phyloP scores from a whole-genome alignment of 2,888 invertebrate species.

The Tenthredo notha region DNA sequence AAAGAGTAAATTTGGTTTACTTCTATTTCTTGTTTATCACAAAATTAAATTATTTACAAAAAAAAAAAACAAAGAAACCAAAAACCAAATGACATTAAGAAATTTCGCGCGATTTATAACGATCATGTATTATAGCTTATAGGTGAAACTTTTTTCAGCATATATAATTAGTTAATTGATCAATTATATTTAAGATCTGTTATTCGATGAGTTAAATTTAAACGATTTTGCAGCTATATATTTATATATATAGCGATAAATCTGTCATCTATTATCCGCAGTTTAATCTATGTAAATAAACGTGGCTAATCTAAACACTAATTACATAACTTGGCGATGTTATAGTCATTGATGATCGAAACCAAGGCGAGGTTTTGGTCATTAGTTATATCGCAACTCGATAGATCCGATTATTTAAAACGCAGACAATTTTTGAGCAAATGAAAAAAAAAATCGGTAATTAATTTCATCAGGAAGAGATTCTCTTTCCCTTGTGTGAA shows the following conservation, averaged over 20 bases:
- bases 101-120: no score
- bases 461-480: neutral
- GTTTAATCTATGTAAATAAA: constrained; percentile 11
- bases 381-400: neutral
- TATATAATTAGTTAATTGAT: neutral
- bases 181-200: neutral
- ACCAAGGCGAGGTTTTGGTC: neutral
- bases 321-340: neutral
- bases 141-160: neutral
- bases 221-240: neutral
- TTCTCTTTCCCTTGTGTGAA: neutral
- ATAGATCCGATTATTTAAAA: neutral
- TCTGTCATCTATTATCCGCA: neutral
- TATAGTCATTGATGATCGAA: neutral
- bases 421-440: neutral
- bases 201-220: neutral
- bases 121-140: no score
- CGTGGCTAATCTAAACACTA: neutral
- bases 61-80: neutral
- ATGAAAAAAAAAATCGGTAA: neutral
- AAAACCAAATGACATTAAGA: neutral
- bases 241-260: neutral
- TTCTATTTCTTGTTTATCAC: neutral
- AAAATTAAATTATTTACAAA: neutral
- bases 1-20: neutral